These are phyloP conservation scores for Ferrisia virgata DNA, from an alignment of 2,888 invertebrate genomes.

Conservation along the genomic window DNA sequence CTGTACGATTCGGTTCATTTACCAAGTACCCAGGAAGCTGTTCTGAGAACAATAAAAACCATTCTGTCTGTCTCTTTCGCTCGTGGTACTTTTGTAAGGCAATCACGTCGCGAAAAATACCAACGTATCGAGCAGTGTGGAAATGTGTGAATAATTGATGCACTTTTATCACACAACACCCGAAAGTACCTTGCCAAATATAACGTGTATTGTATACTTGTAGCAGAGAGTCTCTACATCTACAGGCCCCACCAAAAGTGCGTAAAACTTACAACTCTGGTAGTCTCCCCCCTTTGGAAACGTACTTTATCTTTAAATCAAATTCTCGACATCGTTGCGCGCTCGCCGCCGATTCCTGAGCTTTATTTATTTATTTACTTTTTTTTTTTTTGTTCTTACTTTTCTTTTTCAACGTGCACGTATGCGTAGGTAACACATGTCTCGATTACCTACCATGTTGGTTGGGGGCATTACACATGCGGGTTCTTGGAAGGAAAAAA, in stretches of 20 bases:
- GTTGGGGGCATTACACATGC: neutral
- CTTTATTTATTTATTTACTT: too few species aligned
- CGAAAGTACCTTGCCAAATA: neutral
- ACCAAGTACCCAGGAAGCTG: neutral
- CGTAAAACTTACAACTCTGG: neutral
- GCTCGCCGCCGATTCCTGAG: neutral
- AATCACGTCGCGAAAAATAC: constrained; percentile 20
- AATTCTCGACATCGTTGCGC: neutral
- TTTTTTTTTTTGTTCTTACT: neutral
- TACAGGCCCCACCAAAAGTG: neutral
- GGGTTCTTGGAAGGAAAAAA: neutral
- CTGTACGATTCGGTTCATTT: neutral
- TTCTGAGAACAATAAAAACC: constrained; percentile 18
- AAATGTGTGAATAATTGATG: constrained; percentile 32
- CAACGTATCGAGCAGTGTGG: constrained; percentile 19
- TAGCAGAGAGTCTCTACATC: too few species aligned
- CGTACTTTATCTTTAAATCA: neutral
- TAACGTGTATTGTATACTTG: neutral
- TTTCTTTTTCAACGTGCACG: neutral
- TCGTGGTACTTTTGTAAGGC: neutral
- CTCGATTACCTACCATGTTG: neutral
- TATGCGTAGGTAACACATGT: too few species aligned
- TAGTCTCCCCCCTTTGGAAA: neutral
- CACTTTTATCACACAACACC: constrained; percentile 12
- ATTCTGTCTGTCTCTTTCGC: too few species aligned